Conservation (phyloP, 2,797 vertebrate genomes). For the Telmatherina bonti region DNA sequence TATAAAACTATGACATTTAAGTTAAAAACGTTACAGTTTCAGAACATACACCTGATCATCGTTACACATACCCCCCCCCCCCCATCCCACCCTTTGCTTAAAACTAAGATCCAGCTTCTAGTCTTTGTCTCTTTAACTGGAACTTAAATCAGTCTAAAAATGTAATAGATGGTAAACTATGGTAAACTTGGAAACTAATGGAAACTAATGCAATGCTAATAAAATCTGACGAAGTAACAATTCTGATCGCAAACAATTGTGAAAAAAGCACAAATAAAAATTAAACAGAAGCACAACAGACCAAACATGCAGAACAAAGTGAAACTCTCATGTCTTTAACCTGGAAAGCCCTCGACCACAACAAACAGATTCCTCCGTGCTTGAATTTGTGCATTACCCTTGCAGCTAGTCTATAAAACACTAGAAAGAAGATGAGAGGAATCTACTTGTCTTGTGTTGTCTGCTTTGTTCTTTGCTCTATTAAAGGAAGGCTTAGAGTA, state of each 20-base stretch:
- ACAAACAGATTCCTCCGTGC: constrained; percentile 74
- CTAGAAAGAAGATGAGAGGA: constrained; percentile 59
- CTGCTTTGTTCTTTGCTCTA: constrained; percentile 69
- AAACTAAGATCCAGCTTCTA: too few species aligned
- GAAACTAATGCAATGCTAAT: too few species aligned
- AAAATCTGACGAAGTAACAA: not conserved
- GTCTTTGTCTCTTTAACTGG: too few species aligned
- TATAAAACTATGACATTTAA: too few species aligned
- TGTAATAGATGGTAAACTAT: too few species aligned
- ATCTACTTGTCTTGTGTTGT: constrained; percentile 66
- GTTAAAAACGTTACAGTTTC: too few species aligned
- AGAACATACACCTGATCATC: too few species aligned
- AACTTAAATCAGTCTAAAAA: too few species aligned
- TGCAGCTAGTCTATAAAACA: constrained; percentile 76
- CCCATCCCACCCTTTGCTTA: too few species aligned
- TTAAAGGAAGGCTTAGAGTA: constrained; percentile 64
- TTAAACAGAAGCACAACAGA: constrained; percentile 19
- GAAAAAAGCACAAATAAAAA: constrained; percentile 11
- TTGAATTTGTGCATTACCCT: constrained; percentile 61
- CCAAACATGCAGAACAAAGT: constrained; percentile 26
- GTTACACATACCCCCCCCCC: too few species aligned
- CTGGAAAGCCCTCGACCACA: constrained; percentile 69
- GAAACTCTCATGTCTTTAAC: constrained; percentile 53
- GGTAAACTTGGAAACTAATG: too few species aligned
- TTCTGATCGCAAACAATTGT: constrained; percentile 1